Conservation (phyloP, 1,140 invertebrate species). For the Araneus ventricosus region DNA sequence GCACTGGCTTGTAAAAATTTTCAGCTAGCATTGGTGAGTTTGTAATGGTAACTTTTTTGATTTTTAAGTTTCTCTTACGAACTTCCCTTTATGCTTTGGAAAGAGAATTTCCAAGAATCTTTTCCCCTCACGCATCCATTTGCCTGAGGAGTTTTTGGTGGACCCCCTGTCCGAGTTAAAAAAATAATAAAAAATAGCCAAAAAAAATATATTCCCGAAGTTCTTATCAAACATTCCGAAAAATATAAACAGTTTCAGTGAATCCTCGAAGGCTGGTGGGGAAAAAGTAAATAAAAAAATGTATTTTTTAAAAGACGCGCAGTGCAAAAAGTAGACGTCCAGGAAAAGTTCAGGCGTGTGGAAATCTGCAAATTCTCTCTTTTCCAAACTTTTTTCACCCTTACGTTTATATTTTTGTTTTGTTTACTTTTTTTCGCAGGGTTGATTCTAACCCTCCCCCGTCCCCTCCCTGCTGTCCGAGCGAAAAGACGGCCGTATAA, state of each 20-base stretch:
- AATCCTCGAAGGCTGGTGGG: background rate
- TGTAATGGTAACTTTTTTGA: background rate
- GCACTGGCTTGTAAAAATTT: too few species aligned
- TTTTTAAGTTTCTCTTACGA: background rate
- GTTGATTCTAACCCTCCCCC: background rate
- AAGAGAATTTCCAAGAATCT: background rate
- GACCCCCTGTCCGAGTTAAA: conserved; percentile 39
- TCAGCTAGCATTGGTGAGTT: background rate
- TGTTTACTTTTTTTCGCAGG: background rate
- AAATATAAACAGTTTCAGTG: conserved; percentile 26
- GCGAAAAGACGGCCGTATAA: conserved; percentile 19
- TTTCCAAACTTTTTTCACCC: background rate
- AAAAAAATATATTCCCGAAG: background rate
- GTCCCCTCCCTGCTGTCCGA: conserved; percentile 6
- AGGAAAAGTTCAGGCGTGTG: conserved; percentile 26
- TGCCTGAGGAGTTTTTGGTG: background rate
- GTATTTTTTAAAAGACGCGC: background rate
- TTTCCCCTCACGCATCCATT: background rate
- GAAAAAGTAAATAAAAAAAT: background rate
- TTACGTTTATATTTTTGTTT: conserved; percentile 26
- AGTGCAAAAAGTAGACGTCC: conserved; percentile 24
- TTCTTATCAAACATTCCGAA: conserved; percentile 44
- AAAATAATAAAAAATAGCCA: background rate
- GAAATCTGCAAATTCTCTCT: conserved; percentile 24
- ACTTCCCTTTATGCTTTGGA: background rate